Conservation (phyloP, 2,888 invertebrate species). For the Diplazon laetatorius region DNA sequence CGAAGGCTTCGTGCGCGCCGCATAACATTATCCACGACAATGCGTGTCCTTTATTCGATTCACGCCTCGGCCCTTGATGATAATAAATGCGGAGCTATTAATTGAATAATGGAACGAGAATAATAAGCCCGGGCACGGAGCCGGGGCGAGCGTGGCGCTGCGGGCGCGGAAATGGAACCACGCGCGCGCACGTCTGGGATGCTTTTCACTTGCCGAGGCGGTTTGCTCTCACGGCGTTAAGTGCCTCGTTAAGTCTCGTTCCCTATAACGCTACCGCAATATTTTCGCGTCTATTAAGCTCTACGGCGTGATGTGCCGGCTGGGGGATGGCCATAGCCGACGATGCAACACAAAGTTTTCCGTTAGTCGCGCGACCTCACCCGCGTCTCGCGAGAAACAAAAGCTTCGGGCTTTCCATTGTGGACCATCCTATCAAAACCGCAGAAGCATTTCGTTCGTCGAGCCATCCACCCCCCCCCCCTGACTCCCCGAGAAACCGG, state of each 20-base stretch:
- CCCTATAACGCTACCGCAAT: slow-evolving; percentile 72
- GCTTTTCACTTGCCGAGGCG: slow-evolving; percentile 68
- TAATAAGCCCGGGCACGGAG: slow-evolving; percentile 72
- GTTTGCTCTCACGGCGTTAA: slow-evolving; percentile 70
- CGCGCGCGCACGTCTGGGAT: slow-evolving; percentile 37
- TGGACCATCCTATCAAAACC: slow-evolving; percentile 56
- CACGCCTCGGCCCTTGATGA: slow-evolving; percentile 68
- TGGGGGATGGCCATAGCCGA: slow-evolving; percentile 20
- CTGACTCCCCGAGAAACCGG: slow-evolving; percentile 9
- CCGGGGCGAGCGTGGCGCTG: slow-evolving; percentile 25
- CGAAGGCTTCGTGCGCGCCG: slow-evolving; percentile 30
- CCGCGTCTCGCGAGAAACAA: slow-evolving; percentile 56
- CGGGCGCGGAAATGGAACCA: slow-evolving; percentile 16
- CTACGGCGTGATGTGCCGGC: slow-evolving; percentile 36
- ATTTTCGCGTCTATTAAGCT: slow-evolving; percentile 78
- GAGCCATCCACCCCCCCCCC: too few species aligned
- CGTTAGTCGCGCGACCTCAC: too few species aligned
- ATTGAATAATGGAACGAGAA: slow-evolving; percentile 78
- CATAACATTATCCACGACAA: slow-evolving; percentile 75
- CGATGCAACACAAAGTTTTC: slow-evolving; percentile 61
- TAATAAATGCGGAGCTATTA: slow-evolving; percentile 77
- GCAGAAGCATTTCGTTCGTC: slow-evolving; percentile 46
- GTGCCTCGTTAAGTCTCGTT: slow-evolving; percentile 73
- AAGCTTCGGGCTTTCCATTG: slow-evolving; percentile 49
- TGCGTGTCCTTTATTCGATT: slow-evolving; percentile 75